Evolutionary conservation across 2,888 invertebrate genomes (phyloP).

Genomic region (Yponomeuta cagnagella): DNA sequence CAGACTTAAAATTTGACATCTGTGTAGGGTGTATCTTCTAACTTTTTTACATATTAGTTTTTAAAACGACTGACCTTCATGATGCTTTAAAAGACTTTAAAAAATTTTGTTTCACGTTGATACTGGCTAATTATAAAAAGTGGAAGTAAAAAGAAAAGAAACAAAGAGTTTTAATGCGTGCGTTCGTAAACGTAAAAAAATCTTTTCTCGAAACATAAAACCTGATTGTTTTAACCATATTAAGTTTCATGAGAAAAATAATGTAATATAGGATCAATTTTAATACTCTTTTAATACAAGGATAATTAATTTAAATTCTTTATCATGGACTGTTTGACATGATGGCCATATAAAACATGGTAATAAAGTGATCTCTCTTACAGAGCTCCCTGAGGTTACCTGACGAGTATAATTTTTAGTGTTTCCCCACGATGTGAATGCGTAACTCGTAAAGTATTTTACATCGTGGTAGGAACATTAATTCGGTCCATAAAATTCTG

Average conservation of each 20-base stretch:
- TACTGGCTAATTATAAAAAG: too few relatives aligned
- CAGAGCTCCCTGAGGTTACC: neutral
- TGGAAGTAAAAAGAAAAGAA: too few relatives aligned
- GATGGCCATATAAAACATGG: neutral
- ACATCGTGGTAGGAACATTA: neutral
- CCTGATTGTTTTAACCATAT: neutral
- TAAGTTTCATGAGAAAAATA: neutral
- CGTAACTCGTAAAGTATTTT: neutral
- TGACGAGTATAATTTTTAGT: neutral
- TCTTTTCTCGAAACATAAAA: neutral
- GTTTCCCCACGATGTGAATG: neutral
- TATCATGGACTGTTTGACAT: neutral
- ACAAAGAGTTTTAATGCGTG: neutral
- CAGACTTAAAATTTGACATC: too few relatives aligned
- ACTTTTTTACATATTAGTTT: too few relatives aligned
- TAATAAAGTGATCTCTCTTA: neutral
- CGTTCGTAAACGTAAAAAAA: neutral
- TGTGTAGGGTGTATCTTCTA: too few relatives aligned
- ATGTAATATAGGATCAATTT: neutral
- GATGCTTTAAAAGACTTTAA: too few relatives aligned
- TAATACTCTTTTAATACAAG: neutral
- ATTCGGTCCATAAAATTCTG: neutral
- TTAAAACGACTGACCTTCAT: too few relatives aligned
- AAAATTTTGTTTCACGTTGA: too few relatives aligned
- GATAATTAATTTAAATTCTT: neutral